These are phyloP conservation scores for Malaclemys terrapin DNA, from an alignment of 2,113 vertebrate species.

Conservation along the genomic window DNA sequence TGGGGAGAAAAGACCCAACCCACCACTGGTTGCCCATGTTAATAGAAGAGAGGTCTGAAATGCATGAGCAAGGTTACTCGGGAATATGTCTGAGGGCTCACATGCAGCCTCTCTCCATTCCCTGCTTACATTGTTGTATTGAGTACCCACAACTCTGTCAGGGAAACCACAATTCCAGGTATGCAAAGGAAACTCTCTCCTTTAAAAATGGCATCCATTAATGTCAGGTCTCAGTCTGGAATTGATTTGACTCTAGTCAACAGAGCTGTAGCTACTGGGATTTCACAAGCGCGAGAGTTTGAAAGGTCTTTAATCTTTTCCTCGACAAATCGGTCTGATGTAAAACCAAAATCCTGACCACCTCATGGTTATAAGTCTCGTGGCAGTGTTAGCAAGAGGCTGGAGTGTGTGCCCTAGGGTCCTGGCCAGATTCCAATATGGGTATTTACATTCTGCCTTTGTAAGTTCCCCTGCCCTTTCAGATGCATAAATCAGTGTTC, in stretches of 20 bases:
- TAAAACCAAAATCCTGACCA: constrained; percentile 11
- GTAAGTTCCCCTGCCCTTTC: background rate
- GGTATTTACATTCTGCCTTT: background rate
- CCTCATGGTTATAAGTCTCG: background rate
- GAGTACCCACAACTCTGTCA: background rate
- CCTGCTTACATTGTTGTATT: fast-evolving
- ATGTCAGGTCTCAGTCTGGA: background rate
- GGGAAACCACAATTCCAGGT: fast-evolving
- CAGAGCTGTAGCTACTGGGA: background rate
- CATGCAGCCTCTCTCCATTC: background rate
- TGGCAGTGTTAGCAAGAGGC: background rate
- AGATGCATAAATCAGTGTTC: background rate
- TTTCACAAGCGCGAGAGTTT: background rate
- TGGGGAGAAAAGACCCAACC: background rate
- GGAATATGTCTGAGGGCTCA: fast-evolving
- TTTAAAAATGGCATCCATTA: background rate
- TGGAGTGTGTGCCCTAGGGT: background rate
- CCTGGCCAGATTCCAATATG: fast-evolving
- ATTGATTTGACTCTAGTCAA: background rate
- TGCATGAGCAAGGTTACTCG: fast-evolving
- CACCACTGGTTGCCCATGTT: background rate
- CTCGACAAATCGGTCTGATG: background rate
- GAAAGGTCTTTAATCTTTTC: background rate
- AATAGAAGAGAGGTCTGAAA: background rate
- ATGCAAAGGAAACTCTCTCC: background rate